phyloP scores from a whole-genome alignment of 1,140 invertebrate genomes.

The Trypoxylus dichotomus region DNA sequence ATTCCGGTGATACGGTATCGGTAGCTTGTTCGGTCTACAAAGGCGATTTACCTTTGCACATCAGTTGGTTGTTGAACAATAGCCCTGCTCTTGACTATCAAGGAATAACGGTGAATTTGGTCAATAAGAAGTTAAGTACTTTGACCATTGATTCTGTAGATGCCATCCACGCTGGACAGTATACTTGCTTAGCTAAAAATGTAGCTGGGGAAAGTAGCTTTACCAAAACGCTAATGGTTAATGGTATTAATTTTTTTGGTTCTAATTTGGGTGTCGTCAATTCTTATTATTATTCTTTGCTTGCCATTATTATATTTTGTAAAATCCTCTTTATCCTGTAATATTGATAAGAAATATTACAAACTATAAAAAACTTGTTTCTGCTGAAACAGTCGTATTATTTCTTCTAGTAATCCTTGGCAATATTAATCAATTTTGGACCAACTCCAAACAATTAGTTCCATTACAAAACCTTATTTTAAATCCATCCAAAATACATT shows the following conservation, averaged over 20 bases:
- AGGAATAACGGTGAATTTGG: slow-evolving; percentile 43
- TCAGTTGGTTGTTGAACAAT: slow-evolving; percentile 65
- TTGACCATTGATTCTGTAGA: slow-evolving; percentile 63
- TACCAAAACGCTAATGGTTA: slow-evolving; percentile 64
- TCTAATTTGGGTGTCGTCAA: not conserved
- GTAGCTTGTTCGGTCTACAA: slow-evolving; percentile 65
- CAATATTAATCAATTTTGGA: no score
- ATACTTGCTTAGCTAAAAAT: slow-evolving; percentile 66
- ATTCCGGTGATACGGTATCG: slow-evolving; percentile 65
- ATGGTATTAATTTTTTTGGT: slow-evolving; percentile 57
- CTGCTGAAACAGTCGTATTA: no score
- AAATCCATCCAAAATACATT: no score
- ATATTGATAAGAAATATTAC: no score
- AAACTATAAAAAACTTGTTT: no score
- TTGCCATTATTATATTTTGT: no score
- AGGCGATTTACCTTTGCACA: slow-evolving; percentile 67
- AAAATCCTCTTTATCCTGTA: not conserved
- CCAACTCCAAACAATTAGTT: no score
- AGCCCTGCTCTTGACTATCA: slow-evolving; percentile 44
- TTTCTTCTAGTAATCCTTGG: no score
- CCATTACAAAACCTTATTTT: no score
- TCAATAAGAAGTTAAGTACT: slow-evolving; percentile 44
- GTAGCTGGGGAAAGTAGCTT: slow-evolving; percentile 62
- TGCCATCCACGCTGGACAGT: slow-evolving; percentile 64
- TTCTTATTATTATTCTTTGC: no score